Base-by-base conservation (phyloP, 2,113 vertebrate genomes). In the Notiomystis cincta region DNA sequence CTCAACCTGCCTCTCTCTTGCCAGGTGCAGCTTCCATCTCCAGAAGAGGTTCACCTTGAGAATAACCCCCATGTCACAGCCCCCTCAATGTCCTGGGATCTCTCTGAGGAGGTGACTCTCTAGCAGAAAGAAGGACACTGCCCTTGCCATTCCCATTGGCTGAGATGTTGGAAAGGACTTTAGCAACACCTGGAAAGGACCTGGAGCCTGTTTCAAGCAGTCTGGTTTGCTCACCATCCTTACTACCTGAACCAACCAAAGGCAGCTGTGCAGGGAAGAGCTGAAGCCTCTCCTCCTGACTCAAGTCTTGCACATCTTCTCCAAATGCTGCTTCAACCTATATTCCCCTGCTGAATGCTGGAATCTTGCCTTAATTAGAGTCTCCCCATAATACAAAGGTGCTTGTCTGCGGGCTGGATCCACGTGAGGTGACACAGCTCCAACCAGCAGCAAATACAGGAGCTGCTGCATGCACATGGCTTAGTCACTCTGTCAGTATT, bases 381-480 rank as follows among this genome's bases (percentile, higher is more conserved):
- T 57, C 31, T 70, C 54, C 47, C 22, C 31, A 13, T 42, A 81
- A 69, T 7, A 69, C 21, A 38, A 67, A 93, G 42, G 28, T 33
- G n/a, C 31, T 84, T 65, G 40, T 37, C 62, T 65, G 37, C 56
- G 87, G 38, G 13, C 50, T 75, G 78, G 44, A 47, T 62, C 48
- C 66, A 56, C 0, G 0, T 1, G 3, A 53, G 51, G 37, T 61
- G 69, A 79, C 2, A 4, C 38, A 47, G 70, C 15, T 58, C 47
- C 35, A 50, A 31, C 20, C 56, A 87, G 54, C 69, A 75, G 45
- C n/a, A 91, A 31, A 44, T 50, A 62, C 7, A 78, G 78, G 76
- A 90, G 73, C 25, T 58, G 42, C 14, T 66, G 35, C 27, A 17
- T 24, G 70, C 27, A 57, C n/a, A 22, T 2, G 30, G 40, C 44